A percentile compares a stretch with the other conserved stretches of the same genome.
Evolutionary conservation across 2,797 vertebrate species (phyloP).

Genomic region (Gambusia yucatana): DNA sequence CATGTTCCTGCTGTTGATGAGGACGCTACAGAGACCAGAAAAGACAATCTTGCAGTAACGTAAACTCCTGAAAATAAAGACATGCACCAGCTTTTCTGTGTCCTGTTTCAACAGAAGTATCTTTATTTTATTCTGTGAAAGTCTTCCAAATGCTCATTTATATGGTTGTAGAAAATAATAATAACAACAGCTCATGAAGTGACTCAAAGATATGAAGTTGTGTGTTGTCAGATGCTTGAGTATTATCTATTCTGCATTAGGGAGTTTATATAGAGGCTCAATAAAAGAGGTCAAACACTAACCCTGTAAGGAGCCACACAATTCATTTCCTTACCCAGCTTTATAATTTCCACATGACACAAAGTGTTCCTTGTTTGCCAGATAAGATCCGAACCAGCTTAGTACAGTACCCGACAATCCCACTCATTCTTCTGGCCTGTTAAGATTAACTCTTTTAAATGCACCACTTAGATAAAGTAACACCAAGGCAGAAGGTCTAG

Average conservation of each 20-base stretch:
- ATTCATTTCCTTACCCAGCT: not conserved
- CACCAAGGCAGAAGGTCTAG: not conserved
- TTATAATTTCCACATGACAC: not conserved
- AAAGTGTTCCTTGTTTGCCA: not conserved
- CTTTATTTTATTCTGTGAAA: not conserved
- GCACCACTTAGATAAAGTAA: not conserved
- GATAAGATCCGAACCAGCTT: not conserved
- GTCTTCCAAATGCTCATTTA: not conserved
- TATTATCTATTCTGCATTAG: not conserved
- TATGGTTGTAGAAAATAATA: not conserved
- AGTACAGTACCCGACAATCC: not conserved
- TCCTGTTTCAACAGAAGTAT: not conserved
- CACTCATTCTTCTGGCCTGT: not conserved
- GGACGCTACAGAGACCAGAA: not conserved
- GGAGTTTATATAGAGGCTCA: not conserved
- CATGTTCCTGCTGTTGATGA: not conserved
- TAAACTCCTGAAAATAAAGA: not conserved
- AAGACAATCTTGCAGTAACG: not conserved
- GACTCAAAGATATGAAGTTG: not conserved
- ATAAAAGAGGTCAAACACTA: not conserved
- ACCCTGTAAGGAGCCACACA: not conserved
- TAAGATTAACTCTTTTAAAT: not conserved
- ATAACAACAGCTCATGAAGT: not conserved
- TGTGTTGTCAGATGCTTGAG: not conserved
- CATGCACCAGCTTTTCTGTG: not conserved